Evolutionary conservation across 2,113 vertebrate species (phyloP).

Genomic region (Salvelinus fontinalis): DNA sequence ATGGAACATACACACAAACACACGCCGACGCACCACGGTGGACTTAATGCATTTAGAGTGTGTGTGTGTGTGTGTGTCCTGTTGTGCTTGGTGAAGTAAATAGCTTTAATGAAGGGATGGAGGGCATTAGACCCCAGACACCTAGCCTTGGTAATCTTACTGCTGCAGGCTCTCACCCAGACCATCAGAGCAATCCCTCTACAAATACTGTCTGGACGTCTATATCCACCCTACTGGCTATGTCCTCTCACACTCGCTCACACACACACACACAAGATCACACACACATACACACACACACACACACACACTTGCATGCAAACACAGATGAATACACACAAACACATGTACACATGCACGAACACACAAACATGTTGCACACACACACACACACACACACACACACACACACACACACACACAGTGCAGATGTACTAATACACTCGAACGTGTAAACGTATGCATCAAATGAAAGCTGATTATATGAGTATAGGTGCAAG

Average conservation of each 20-base stretch:
- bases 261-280: neutral
- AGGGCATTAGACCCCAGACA: conserved; percentile 9
- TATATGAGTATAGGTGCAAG: too few species aligned
- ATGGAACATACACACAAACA: neutral
- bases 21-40: too few species aligned
- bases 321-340: too few species aligned
- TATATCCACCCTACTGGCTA: too few species aligned
- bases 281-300: too few species aligned
- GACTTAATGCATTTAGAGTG: too few species aligned
- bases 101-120: conserved; percentile 14
- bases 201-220: neutral
- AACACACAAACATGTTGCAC: neutral
- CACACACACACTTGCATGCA: too few species aligned
- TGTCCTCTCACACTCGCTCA: neutral
- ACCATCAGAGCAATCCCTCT: neutral
- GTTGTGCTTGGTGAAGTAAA: conserved; percentile 17
- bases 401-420: too few species aligned
- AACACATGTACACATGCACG: neutral
- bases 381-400: too few species aligned
- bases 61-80: conserved; percentile 11
- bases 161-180: neutral
- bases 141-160: conserved; percentile 3
- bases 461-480: too few species aligned
- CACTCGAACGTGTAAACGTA: too few species aligned
- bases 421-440: too few species aligned